These are phyloP conservation scores for Paedocypris micromegethes DNA, from an alignment of 2,797 vertebrate genomes.

Conservation along the genomic window DNA sequence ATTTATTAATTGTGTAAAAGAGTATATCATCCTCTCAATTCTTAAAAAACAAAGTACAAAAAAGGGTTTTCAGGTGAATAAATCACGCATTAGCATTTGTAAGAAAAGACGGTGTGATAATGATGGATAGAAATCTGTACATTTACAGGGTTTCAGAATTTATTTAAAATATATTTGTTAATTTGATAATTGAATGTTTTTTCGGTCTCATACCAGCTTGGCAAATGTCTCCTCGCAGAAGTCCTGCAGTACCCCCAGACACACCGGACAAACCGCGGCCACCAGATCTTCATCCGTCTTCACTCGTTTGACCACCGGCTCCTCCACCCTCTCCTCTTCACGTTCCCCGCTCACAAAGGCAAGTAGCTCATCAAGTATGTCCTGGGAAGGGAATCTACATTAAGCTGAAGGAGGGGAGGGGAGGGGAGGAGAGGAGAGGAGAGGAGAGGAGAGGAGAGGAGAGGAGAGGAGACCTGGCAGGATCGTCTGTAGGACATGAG, in stretches of 20 bases:
- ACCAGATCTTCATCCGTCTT: background rate
- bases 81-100: no score
- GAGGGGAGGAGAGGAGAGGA: background rate
- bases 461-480: slow-evolving; percentile 62
- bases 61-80: no score
- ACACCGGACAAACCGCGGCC: slow-evolving; percentile 72
- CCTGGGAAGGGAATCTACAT: slow-evolving; percentile 64
- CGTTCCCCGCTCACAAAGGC: slow-evolving; percentile 59
- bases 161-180: no score
- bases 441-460: slow-evolving; percentile 34
- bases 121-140: no score
- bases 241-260: slow-evolving; percentile 86
- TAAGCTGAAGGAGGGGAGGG: no score
- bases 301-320: slow-evolving; percentile 71
- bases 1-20: no score
- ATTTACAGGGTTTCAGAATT: no score
- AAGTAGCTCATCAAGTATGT: slow-evolving; percentile 68
- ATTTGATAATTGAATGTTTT: no score
- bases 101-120: no score
- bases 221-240: slow-evolving; percentile 74
- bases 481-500: slow-evolving; percentile 73
- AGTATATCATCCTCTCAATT: no score
- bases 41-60: no score
- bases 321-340: slow-evolving; percentile 35
- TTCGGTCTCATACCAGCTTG: slow-evolving; percentile 30